phyloP scores from a whole-genome alignment of 2,888 invertebrate genomes.

The Noctua janthe region DNA sequence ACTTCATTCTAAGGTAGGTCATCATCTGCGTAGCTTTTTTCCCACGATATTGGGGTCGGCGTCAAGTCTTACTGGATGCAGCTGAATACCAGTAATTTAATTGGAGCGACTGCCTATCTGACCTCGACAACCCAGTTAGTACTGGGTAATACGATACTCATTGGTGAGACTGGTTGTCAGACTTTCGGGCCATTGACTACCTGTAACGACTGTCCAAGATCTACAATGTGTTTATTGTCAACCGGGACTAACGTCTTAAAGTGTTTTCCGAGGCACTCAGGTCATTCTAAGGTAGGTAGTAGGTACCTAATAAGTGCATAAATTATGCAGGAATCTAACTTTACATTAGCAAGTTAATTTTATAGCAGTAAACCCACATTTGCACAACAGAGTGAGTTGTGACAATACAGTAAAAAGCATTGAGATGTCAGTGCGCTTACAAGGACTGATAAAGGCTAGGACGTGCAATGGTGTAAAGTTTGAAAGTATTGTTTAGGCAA shows the following conservation, averaged over 20 bases:
- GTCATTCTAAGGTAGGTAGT: no score
- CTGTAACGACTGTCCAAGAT: neutral
- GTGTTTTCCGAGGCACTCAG: no score
- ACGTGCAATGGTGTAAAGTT: neutral
- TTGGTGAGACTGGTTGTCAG: neutral
- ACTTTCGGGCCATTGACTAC: neutral
- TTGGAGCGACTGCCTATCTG: no score
- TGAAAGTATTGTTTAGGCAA: neutral
- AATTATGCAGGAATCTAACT: neutral
- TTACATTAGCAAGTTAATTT: slow-evolving; percentile 5
- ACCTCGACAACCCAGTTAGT: neutral
- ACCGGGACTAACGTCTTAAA: no score
- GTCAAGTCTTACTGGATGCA: no score
- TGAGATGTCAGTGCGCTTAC: slow-evolving; percentile 5
- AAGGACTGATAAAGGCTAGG: slow-evolving; percentile 33
- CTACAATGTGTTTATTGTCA: neutral
- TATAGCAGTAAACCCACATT: neutral
- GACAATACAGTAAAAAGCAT: neutral
- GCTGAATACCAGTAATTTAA: no score
- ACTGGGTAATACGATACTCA: neutral
- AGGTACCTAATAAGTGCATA: neutral
- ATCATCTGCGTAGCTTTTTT: no score
- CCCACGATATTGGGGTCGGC: no score
- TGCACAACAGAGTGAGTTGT: slow-evolving; percentile 10
- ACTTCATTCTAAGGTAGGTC: neutral